phyloP scores from a whole-genome alignment of 2,113 vertebrate genomes.

The Eretmochelys imbricata region DNA sequence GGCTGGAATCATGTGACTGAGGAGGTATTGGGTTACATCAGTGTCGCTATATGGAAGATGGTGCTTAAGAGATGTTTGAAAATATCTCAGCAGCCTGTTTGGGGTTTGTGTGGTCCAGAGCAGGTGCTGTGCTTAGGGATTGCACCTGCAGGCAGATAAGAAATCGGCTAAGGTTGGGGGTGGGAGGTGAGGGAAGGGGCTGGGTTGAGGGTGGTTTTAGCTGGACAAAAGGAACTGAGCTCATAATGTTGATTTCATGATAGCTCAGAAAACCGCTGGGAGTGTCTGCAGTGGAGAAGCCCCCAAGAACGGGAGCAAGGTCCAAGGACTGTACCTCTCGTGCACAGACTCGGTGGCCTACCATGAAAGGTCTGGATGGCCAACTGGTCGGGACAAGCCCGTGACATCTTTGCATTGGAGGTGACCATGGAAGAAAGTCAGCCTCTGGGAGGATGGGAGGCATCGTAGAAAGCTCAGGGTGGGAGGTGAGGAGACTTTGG shows the following conservation, averaged over 20 bases:
- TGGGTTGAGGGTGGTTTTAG: neutral
- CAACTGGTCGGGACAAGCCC: neutral
- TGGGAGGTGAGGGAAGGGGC: neutral
- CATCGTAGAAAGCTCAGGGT: neutral
- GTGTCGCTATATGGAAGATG: neutral
- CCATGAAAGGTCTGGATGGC: neutral
- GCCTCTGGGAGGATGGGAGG: neutral
- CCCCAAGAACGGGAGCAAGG: neutral
- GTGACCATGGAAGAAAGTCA: neutral
- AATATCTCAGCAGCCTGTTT: neutral
- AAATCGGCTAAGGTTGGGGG: fast-evolving
- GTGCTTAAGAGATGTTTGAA: neutral
- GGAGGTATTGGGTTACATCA: neutral
- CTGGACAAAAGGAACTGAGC: neutral
- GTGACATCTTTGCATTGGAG: neutral
- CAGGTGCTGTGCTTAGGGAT: neutral
- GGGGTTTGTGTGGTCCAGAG: neutral
- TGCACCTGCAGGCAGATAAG: neutral
- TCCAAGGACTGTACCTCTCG: neutral
- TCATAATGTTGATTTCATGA: fast-evolving
- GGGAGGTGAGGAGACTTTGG: neutral
- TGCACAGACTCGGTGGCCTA: neutral
- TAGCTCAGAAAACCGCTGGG: neutral
- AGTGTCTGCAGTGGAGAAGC: fast-evolving
- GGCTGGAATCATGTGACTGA: neutral